Conservation (phyloP, 2,888 invertebrate species). For the Laspeyria flexula region DNA sequence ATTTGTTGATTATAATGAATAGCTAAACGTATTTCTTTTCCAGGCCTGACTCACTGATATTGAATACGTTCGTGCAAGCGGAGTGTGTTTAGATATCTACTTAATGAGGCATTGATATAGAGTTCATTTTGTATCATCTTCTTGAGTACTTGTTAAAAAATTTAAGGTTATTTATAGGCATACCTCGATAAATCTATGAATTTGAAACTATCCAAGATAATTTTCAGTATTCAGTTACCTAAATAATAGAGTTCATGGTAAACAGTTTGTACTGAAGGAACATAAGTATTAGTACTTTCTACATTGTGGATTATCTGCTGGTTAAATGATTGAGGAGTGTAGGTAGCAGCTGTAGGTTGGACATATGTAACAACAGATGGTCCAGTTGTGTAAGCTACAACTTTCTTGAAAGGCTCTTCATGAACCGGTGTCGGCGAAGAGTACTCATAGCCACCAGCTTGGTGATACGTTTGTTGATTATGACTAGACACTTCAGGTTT, state of each 20-base stretch:
- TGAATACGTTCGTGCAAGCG: conserved; percentile 20
- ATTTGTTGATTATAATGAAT: conserved; percentile 43
- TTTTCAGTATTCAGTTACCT: too few relatives aligned
- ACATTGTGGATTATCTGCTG: conserved; percentile 71
- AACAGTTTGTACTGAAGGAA: conserved; percentile 41
- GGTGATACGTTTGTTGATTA: conserved; percentile 69
- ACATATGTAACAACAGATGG: conserved; percentile 56
- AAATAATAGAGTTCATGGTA: conserved; percentile 56
- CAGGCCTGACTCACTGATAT: conserved; percentile 29
- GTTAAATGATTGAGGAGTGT: conserved; percentile 64
- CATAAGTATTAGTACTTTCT: conserved; percentile 52
- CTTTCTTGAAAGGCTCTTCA: conserved; percentile 74
- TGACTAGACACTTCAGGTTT: conserved; percentile 69
- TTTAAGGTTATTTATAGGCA: conserved; percentile 22
- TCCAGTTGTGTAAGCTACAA: conserved; percentile 77
- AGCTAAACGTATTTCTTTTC: conserved; percentile 37
- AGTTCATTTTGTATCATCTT: conserved; percentile 12
- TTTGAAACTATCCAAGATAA: too few relatives aligned
- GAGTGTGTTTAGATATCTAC: conserved; percentile 28
- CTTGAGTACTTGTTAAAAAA: background rate
- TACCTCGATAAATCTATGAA: too few relatives aligned
- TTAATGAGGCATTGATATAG: conserved; percentile 34
- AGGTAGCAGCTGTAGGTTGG: conserved; percentile 60
- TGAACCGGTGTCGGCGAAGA: conserved; percentile 65
- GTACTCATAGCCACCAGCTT: conserved; percentile 64